Conservation (phyloP, 2,113 vertebrate genomes). For the Saguinus imperator region DNA sequence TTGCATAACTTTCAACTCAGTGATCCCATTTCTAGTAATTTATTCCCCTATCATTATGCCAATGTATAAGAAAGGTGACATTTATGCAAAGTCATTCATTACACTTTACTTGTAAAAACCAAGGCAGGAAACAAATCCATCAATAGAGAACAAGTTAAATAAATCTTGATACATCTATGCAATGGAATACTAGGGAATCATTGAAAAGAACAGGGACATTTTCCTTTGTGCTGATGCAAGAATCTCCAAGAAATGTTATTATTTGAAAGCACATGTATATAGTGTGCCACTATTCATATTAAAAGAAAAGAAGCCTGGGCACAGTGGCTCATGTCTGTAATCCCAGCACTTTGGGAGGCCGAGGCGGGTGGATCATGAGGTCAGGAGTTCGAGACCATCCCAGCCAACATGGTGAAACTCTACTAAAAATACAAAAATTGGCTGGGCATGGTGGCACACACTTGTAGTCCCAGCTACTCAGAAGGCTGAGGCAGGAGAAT, state of each 20-base stretch:
- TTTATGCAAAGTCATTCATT: not conserved
- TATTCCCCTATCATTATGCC: not conserved
- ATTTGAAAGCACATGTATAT: not conserved
- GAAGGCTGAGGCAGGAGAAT: no score
- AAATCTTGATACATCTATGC: not conserved
- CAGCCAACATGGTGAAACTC: no score
- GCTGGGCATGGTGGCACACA: no score
- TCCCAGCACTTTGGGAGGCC: no score
- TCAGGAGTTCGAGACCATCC: no score
- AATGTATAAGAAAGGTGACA: not conserved
- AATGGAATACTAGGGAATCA: not conserved
- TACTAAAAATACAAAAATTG: no score
- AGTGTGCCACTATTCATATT: not conserved
- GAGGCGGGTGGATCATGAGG: no score
- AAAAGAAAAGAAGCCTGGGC: not conserved
- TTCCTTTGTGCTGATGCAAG: not conserved
- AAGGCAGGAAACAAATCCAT: not conserved
- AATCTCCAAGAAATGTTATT: constrained; percentile 1
- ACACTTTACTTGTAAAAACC: not conserved
- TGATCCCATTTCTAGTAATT: not conserved
- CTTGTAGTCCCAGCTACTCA: no score
- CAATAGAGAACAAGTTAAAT: not conserved
- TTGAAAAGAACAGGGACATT: not conserved
- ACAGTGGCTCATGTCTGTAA: no score
- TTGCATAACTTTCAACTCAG: not conserved